Evolutionary conservation across 2,797 vertebrate genomes (phyloP), one percentile per base, ranked within the genome.

Genomic region (Sebastes steindachneri): DNA sequence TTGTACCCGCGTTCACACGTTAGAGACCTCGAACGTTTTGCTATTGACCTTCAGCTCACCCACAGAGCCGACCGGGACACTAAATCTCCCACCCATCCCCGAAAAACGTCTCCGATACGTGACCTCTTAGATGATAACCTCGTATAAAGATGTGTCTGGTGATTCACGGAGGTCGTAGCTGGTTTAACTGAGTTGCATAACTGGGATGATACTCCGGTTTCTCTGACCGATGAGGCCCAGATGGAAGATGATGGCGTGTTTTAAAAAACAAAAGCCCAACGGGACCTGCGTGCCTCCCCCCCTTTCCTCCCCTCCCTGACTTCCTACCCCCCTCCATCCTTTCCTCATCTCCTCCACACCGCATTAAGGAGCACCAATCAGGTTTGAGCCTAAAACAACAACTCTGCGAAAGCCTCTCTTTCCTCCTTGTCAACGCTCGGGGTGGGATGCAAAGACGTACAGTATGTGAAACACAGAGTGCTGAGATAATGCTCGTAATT

Each of bases 161-260:
- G 78, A 84, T 79, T 86, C 85, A 84, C 10, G 75, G 83, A 86
- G 81, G 85, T 92, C 92, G 79, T 67, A 79, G 68, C 45, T 85
- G 86, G 79, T 93, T 91, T 90, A 87, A 92, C 63, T 67, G 72
- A 68, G 90, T 93, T 94, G 88, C 90, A 91, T 94, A 93, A 93
- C 83, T 75, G 66, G 86, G 85, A 94, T 80, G 85, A 93, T 91
- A 82, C 85, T 90, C 77, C 37, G 48, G 85, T 93, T 92, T 88
- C 89, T 83, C 35, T 65, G 15, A 82, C 84, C 88, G 93, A 92
- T 88, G 62, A 93, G 64, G 83, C 79, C 86, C 94, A 95, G 93
- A 91, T 95, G 94, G 84, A 85, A 86, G 79, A 90, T 84, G 88
- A 90, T 85, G 80, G 78, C 86, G 84, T 82, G 71, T 89, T 88